Base-by-base conservation (phyloP, 2,888 invertebrate species). In the Bursaphelenchus okinawaensis region DNA sequence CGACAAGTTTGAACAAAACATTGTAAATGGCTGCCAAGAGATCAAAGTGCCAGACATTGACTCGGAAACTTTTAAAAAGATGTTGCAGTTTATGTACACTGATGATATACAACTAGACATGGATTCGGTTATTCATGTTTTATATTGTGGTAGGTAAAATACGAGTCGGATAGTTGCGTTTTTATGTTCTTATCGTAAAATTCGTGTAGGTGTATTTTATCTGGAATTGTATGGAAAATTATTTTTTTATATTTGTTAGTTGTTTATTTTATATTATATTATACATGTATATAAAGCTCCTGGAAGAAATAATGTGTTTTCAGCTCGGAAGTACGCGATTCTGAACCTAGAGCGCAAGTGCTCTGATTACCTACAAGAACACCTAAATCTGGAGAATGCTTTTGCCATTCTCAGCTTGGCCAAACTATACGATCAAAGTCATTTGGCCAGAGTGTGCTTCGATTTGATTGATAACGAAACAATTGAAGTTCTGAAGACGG, bases 401-500 rank as follows among this genome's bases (percentile, higher is more conserved):
- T 91, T 91, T 80, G 86, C 91, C 83, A 84, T 91, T 63, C 84
- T 91, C 66, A 90, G 90, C 19, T 83, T 86, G 77, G 91, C 91
- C 0, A 85, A 90, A 24, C 83, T 91, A 51, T 91, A 91, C 84
- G 91, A 91, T 83, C 91, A 91, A 81, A 89, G 89, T 0, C 89
- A 90, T 80, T 82, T 91, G 62, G 90, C 90, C n/a, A 88, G 89
- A 0, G 84, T 90, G 29, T 91, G 91, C 77, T 84, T 91, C 69
- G 90, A 91, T 78, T 89, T 89, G 77, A 91, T 91, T 69, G 91
- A 91, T 82, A 90, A 90, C 83, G 89, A 90, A 78, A 90, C 91
- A 0, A 87, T 88, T 0, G 90, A 91, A 83, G 90, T 91, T 0
- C 83, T 91, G 19, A 87, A 87, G 69, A 90, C 91, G 16, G 91